phyloP scores from a whole-genome alignment of 2,797 vertebrate genomes.

The Hypotaenidia philippensis region DNA sequence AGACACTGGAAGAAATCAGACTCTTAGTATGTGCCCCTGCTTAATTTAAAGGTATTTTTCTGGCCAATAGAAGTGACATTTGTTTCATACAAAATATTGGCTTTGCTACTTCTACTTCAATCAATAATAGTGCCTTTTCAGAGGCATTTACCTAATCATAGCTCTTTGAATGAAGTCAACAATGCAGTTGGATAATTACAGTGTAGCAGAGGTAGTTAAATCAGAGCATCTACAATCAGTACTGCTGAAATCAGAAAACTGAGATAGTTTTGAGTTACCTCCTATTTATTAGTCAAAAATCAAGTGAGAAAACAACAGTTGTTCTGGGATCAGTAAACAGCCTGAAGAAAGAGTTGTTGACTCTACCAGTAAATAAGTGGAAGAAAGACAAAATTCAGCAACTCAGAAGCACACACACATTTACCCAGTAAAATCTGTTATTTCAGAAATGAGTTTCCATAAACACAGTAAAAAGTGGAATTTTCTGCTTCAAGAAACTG shows the following conservation, averaged over 20 bases:
- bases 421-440: neutral
- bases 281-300: neutral
- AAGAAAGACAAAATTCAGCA: neutral
- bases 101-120: neutral
- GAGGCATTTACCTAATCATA: neutral
- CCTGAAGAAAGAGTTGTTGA: neutral
- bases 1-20: neutral
- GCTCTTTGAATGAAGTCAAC: neutral
- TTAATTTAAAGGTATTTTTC: neutral
- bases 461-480: neutral
- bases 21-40: neutral
- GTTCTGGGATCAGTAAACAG: neutral
- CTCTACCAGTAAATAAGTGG: neutral
- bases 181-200: neutral
- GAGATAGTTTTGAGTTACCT: neutral
- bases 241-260: neutral
- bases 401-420: fast-evolving
- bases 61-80: neutral
- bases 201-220: neutral
- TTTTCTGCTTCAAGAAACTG: neutral
- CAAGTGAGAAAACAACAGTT: neutral
- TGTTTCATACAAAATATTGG: neutral
- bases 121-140: neutral
- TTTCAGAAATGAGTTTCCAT: neutral
- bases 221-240: neutral